Conservation (phyloP, 2,113 vertebrate species). For the Tautogolabrus adspersus region DNA sequence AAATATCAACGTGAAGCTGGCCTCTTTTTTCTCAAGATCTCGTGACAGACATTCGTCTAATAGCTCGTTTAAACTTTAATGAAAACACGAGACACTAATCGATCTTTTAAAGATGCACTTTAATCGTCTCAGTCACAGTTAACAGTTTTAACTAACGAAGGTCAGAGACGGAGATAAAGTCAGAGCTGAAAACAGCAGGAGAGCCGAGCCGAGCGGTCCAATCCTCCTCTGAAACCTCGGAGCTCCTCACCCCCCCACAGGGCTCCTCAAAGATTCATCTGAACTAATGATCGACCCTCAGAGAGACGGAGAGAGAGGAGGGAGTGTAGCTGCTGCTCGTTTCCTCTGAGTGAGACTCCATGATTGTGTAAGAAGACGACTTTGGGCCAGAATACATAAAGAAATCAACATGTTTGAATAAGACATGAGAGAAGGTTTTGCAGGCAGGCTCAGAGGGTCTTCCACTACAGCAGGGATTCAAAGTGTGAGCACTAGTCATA, state of each 20-base stretch:
- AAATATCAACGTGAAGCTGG: too few species aligned
- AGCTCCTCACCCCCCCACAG: conserved; percentile 21
- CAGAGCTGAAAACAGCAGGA: neutral
- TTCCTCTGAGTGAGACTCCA: conserved; percentile 17
- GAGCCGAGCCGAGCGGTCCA: neutral
- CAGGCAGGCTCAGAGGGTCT: neutral
- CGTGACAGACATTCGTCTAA: too few species aligned
- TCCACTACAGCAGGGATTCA: neutral
- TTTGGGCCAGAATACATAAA: neutral
- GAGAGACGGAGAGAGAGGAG: too few species aligned
- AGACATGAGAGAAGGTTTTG: conserved; percentile 9
- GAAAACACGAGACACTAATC: neutral
- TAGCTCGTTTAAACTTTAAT: neutral
- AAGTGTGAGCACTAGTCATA: neutral
- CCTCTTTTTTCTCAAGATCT: too few species aligned
- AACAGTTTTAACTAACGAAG: neutral
- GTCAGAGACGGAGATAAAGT: conserved; percentile 12
- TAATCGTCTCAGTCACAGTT: neutral
- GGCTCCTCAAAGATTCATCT: conserved; percentile 50
- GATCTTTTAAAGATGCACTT: neutral
- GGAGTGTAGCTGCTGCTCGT: neutral
- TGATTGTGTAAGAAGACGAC: neutral
- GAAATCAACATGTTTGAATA: conserved; percentile 36
- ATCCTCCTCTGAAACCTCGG: conserved; percentile 15
- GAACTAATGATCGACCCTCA: conserved; percentile 28